Base-by-base conservation (phyloP, 1,140 invertebrate genomes). In the Homarus americanus region DNA sequence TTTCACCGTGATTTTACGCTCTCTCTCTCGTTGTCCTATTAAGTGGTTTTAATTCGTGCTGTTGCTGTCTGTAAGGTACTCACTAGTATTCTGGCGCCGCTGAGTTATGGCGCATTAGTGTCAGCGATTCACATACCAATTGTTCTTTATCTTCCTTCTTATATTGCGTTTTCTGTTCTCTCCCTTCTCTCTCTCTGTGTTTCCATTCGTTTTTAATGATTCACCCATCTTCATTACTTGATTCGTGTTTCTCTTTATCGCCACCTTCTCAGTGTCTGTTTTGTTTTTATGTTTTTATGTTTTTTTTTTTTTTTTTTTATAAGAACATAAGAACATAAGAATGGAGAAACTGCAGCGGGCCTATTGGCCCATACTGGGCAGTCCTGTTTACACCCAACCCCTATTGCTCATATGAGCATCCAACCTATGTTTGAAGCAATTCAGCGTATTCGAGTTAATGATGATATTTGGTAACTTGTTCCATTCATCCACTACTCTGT, bases 1-100 rank as follows among this genome's bases (percentile, higher is more conserved):
- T 69, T 69, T 69, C 63, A 69, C 63, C 24, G 63, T 32, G 63
- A 69, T 69, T 69, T 69, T 32, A 28, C 63, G 63, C 63, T 32
- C 63, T 69, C 44, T 5, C 63, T 69, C 63, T 32, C 63, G 28
- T 32, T 69, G 63, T 69, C 63, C 12, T 69, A 69, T 69, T 32
- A 69, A 69, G 63, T 69, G 63, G n/a, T 32, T 69, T 69, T 69
- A 69, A 69, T 69, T 69, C 63, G n/a, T 69, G 63, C 32, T 69
- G 63, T 58, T 58, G 63, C 7, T 32, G 63, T 69, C 1, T 32
- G 63, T 69, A 69, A 28, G 63, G 63, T 32, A 32, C 63, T 69
- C 63, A 69, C 63, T 32, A 69, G 63, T 69, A 17, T 32, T 32
- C 63, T 32, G 63, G 63, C n/a, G 5, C n/a, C 28, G n/a, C n/a